Evolutionary conservation across 2,888 invertebrate genomes (phyloP).

Genomic region (Nomada ruficornis): DNA sequence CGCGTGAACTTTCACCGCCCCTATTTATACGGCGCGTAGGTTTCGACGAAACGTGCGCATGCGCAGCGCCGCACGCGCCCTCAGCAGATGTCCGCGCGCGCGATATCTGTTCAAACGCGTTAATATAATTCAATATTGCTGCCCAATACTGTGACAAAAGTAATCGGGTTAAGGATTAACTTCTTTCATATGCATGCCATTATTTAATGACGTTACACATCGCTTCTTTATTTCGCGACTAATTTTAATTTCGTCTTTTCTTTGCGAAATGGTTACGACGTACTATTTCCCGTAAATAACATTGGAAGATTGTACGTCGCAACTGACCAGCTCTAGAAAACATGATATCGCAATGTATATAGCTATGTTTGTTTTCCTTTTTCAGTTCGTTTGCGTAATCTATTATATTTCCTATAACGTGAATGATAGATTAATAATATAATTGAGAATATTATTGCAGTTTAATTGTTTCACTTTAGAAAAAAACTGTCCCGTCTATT

Average conservation of each 20-base stretch:
- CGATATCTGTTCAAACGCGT: slow-evolving; percentile 6
- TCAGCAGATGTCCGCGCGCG: slow-evolving; percentile 47
- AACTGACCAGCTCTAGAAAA: background rate
- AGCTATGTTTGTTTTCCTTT: background rate
- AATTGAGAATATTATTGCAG: too few relatives aligned
- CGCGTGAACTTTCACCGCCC: slow-evolving; percentile 65
- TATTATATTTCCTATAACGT: too few relatives aligned
- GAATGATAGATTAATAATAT: too few relatives aligned
- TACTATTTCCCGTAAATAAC: background rate
- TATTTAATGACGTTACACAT: background rate
- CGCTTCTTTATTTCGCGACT: background rate
- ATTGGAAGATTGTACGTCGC: background rate
- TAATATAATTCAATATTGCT: slow-evolving; percentile 33
- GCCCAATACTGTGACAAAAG: slow-evolving; percentile 10
- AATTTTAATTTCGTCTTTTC: background rate
- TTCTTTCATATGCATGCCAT: background rate
- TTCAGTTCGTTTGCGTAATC: background rate
- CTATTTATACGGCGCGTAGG: slow-evolving; percentile 67
- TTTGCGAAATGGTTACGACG: background rate
- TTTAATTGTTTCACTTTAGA: too few relatives aligned
- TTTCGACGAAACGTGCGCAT: slow-evolving; percentile 41
- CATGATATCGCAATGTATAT: background rate
- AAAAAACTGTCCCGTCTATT: too few relatives aligned
- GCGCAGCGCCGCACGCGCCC: slow-evolving; percentile 39
- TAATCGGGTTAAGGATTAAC: slow-evolving; percentile 19